Conservation (phyloP, 2,888 invertebrate genomes). For the Ophion slaviceki region DNA sequence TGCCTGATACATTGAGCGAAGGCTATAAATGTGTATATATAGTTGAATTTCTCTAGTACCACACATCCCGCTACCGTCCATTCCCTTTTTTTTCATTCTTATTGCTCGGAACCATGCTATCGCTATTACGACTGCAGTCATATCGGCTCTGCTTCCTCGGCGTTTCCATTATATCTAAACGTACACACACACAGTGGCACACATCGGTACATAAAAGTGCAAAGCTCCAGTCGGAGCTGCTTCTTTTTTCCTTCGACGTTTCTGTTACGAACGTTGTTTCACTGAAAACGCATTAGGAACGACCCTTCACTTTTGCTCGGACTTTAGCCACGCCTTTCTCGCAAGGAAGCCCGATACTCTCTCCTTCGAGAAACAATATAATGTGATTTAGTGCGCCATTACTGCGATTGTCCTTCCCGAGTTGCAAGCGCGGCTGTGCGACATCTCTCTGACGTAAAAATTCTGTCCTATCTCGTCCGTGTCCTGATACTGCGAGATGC, state of each 20-base stretch:
- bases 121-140: constrained; percentile 43
- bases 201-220: constrained; percentile 23
- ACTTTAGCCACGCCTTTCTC: constrained; percentile 66
- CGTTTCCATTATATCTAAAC: constrained; percentile 21
- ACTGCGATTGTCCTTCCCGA: constrained; percentile 80
- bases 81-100: constrained; percentile 22
- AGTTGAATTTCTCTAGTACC: background rate
- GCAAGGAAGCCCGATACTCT: constrained; percentile 31
- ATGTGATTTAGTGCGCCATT: constrained; percentile 82
- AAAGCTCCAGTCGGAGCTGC: constrained; percentile 27
- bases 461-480: constrained; percentile 38
- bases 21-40: background rate
- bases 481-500: background rate
- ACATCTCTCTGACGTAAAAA: constrained; percentile 70
- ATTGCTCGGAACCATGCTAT: constrained; percentile 29
- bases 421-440: constrained; percentile 73
- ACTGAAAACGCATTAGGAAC: constrained; percentile 57
- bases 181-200: constrained; percentile 8
- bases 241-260: constrained; percentile 19
- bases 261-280: constrained; percentile 39
- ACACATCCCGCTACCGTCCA: background rate
- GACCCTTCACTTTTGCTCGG: constrained; percentile 66
- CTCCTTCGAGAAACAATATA: constrained; percentile 81
- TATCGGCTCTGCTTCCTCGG: constrained; percentile 6
- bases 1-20: background rate